These are phyloP conservation scores for Condylura cristata DNA, from an alignment of 2,113 vertebrate genomes.

Conservation along the genomic window DNA sequence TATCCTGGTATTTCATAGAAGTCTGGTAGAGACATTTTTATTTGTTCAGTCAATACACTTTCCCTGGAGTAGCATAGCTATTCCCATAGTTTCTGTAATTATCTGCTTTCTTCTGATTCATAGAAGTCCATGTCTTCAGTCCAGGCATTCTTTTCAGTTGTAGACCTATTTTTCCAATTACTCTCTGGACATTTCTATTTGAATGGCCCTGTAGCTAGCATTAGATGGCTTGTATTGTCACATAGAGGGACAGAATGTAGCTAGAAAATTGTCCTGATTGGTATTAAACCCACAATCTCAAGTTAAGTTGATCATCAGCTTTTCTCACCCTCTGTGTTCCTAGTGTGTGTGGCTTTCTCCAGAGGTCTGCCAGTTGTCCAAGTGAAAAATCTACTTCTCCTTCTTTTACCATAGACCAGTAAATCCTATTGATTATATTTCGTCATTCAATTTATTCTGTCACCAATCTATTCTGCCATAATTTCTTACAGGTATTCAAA, in stretches of 20 bases:
- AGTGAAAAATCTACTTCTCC: neutral
- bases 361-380: neutral
- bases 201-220: neutral
- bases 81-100: neutral
- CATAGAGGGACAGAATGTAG: neutral
- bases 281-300: neutral
- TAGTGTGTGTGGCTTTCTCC: neutral
- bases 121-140: neutral
- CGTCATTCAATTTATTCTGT: neutral
- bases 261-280: neutral
- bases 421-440: neutral
- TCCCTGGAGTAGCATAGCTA: neutral
- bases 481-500: neutral
- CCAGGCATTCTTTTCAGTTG: neutral
- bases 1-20: neutral
- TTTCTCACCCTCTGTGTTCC: neutral
- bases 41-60: neutral
- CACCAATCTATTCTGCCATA: neutral
- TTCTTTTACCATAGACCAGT: neutral
- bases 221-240: neutral
- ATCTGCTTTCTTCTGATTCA: neutral
- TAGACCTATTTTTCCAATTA: neutral
- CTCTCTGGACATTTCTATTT: neutral
- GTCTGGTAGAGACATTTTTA: neutral
- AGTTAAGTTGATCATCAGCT: neutral